Base-by-base conservation (phyloP, 2,888 invertebrate species). In the Escarpia spicata region DNA sequence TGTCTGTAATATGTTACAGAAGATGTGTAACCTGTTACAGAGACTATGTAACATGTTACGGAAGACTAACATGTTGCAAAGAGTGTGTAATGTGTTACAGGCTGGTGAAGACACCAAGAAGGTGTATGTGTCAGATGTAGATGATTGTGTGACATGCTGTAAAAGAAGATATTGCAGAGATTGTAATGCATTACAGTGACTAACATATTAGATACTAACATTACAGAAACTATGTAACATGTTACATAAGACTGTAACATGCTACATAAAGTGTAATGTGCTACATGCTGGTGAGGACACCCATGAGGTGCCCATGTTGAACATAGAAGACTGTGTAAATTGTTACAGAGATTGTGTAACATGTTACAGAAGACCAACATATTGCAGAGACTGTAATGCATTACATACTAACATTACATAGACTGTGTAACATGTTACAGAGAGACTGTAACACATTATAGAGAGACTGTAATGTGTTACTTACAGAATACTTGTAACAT, bases 31-130 rank as follows among this genome's bases (percentile, higher is more conserved):
- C 45, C 0, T 45, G 2, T 45, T 45, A 45, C 45, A 45, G 45
- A 12, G 90, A 9, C 90, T 90, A 3, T 45, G 45, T 45, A 9
- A 10, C 6, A 45, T 45, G 45, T 45, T n/a, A n/a, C n/a, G n/a
- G n/a, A n/a, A 45, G 6, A 90, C 12, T 43, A 12, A 44, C 44
- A 15, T 9, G 60, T 45, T 75, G 19, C 75, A 75, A 26, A 31
- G 19, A 91, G 4, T 31, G 15, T 26, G 26, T 90, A 89, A 92
- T 60, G n/a, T 91, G 92, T 94, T 92, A 90, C 94, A 96, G 95
- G 96, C 96, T 9, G 96, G 96, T 94, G 95, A 96, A 94, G 96
- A 96, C 93, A 95, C 95, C 8, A 95, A 96, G 93, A 96, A 96
- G 93, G 95, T 96, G n/a, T 96, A 96, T 3, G 95, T 96, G 58